A percentile compares a stretch with the other conserved stretches of the same genome.
Evolutionary conservation across 2,888 invertebrate species (phyloP).

Genomic region (Cenopis cana): DNA sequence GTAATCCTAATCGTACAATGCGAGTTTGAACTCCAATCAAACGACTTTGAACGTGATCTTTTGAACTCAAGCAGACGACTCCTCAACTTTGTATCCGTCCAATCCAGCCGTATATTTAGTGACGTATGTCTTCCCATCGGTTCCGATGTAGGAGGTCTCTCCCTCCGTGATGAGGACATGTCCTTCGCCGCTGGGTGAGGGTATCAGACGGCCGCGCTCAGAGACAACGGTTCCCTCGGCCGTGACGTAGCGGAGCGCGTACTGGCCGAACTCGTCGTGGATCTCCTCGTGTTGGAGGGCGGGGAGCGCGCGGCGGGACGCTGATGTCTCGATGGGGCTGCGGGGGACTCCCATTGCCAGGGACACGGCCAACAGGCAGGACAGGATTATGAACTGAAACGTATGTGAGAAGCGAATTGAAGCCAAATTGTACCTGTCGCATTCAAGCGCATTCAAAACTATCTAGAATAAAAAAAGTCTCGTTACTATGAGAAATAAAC

Average conservation of each 20-base stretch:
- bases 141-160: slow-evolving; percentile 56
- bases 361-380: slow-evolving; percentile 43
- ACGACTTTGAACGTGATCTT: neutral
- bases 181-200: slow-evolving; percentile 53
- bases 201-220: slow-evolving; percentile 59
- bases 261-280: slow-evolving; percentile 63
- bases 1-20: no score
- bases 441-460: no score
- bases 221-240: slow-evolving; percentile 62
- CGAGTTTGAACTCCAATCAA: neutral
- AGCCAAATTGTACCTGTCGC: no score
- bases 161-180: slow-evolving; percentile 59
- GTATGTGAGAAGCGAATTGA: neutral
- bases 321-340: slow-evolving; percentile 27
- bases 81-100: slow-evolving; percentile 55
- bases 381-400: slow-evolving; percentile 47
- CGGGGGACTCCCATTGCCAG: slow-evolving; percentile 34
- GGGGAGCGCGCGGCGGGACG: slow-evolving; percentile 51
- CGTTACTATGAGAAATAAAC: no score
- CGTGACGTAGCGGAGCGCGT: slow-evolving; percentile 61
- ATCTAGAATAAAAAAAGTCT: no score
- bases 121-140: slow-evolving; percentile 56
- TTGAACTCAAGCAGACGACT: slow-evolving; percentile 22
- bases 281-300: slow-evolving; percentile 61
- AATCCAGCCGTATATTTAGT: slow-evolving; percentile 57